Evolutionary conservation across 2,888 invertebrate species (phyloP).

Genomic region (Boloria euphrosyne): DNA sequence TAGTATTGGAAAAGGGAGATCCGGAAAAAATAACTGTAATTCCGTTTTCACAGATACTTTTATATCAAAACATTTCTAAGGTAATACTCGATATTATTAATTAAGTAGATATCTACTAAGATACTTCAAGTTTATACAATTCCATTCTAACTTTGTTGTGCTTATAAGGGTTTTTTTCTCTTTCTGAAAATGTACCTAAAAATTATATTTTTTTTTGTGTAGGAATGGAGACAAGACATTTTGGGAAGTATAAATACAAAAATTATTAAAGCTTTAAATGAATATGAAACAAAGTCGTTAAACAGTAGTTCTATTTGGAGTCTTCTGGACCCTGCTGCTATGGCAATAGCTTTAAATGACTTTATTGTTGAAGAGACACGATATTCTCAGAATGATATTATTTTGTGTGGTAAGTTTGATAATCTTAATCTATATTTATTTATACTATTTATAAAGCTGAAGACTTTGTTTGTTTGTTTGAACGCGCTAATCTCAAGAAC

Average conservation of each 20-base stretch:
- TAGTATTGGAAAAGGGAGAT: constrained; percentile 54
- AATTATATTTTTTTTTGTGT: constrained; percentile 30
- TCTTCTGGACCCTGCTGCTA: constrained; percentile 60
- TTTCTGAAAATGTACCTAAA: neutral
- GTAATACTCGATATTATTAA: constrained; percentile 39
- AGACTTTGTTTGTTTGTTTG: no score
- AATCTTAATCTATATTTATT: no score
- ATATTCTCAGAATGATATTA: constrained; percentile 61
- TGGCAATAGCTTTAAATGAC: constrained; percentile 53
- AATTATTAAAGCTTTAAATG: constrained; percentile 59
- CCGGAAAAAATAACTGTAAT: constrained; percentile 65
- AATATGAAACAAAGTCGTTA: constrained; percentile 56
- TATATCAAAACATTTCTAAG: constrained; percentile 51
- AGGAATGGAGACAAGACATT: constrained; percentile 61
- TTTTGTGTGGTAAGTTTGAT: constrained; percentile 55
- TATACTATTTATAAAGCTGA: no score
- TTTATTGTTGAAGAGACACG: constrained; percentile 59
- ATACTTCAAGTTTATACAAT: no score
- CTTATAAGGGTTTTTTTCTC: no score
- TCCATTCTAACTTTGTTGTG: no score
- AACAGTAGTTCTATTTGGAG: constrained; percentile 49
- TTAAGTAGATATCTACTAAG: neutral
- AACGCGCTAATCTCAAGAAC: no score
- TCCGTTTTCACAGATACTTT: constrained; percentile 61
- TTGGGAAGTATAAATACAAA: constrained; percentile 60